Percentiles rank a stretch among this genome's conserved stretches.
Conservation (phyloP, 2,113 vertebrate genomes). For the Anser cygnoides region DNA sequence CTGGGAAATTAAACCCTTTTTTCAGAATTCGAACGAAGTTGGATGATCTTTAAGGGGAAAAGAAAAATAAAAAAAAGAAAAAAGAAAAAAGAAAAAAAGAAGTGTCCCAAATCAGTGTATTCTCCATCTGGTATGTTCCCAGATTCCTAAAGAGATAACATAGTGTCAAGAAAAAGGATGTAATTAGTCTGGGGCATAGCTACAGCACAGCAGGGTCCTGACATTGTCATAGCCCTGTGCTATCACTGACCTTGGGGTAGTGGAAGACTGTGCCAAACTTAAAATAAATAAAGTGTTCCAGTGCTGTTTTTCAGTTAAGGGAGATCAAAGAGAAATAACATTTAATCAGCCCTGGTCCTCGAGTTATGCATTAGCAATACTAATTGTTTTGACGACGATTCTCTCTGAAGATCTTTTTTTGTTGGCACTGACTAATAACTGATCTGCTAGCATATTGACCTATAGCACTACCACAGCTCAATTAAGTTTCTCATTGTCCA, state of each 20-base stretch:
- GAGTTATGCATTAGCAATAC: not conserved
- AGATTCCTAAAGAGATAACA: conserved; percentile 45
- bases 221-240: not conserved
- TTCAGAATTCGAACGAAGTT: conserved; percentile 15
- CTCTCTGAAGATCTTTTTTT: conserved; percentile 20
- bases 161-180: conserved; percentile 19
- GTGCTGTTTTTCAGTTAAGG: not conserved
- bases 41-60: not conserved
- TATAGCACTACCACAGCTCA: conserved; percentile 30
- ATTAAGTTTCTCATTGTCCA: conserved; percentile 58
- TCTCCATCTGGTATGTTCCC: conserved; percentile 33
- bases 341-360: not conserved
- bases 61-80: not conserved
- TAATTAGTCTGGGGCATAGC: conserved; percentile 23
- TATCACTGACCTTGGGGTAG: conserved; percentile 8
- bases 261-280: not conserved
- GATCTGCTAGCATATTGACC: conserved; percentile 28
- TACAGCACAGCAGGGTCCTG: conserved; percentile 15
- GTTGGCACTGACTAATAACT: conserved; percentile 28
- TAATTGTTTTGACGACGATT: conserved; percentile 50
- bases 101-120: not conserved
- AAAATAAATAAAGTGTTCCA: conserved; percentile 38
- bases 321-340: conserved; percentile 35
- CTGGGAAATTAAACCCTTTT: conserved; percentile 10
- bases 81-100: not conserved